Conservation (phyloP, 2,888 invertebrate genomes). For the Exephanes ischioxanthus region DNA sequence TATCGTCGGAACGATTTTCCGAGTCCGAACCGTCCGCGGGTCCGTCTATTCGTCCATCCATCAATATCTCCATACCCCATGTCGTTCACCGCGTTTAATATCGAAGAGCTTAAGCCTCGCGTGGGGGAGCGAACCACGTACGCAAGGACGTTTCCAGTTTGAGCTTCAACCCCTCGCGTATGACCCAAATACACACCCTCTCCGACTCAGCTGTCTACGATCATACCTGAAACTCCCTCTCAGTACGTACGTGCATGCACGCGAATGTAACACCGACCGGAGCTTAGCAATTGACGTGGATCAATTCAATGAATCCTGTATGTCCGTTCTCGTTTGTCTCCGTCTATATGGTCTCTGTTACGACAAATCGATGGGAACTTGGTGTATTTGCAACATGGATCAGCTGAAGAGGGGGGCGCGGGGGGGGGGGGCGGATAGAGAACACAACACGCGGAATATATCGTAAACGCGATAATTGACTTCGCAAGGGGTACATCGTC, state of each 20-base stretch:
- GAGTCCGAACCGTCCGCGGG: neutral
- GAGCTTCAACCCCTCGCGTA: slow-evolving; percentile 50
- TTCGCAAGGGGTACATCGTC: slow-evolving; percentile 23
- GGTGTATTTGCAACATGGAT: neutral
- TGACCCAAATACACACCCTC: slow-evolving; percentile 59
- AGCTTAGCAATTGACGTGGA: slow-evolving; percentile 38
- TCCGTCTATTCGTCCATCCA: neutral
- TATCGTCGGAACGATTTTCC: neutral
- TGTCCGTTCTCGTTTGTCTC: slow-evolving; percentile 29
- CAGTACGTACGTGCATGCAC: slow-evolving; percentile 1
- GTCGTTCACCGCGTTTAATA: slow-evolving; percentile 58
- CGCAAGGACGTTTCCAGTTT: slow-evolving; percentile 51
- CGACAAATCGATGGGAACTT: slow-evolving; percentile 38
- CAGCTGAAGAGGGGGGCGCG: no score
- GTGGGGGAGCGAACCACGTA: slow-evolving; percentile 58
- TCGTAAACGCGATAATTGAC: slow-evolving; percentile 41
- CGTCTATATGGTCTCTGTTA: slow-evolving; percentile 1
- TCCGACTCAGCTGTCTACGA: slow-evolving; percentile 32
- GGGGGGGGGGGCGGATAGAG: neutral
- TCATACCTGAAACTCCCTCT: neutral
- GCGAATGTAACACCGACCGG: slow-evolving; percentile 20
- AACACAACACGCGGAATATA: slow-evolving; percentile 21
- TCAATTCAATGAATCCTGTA: slow-evolving; percentile 49
- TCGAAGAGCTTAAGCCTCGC: slow-evolving; percentile 64
- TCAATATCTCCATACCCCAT: slow-evolving; percentile 42